Conservation (phyloP, 2,113 vertebrate species). For the Notothenia coriiceps region DNA sequence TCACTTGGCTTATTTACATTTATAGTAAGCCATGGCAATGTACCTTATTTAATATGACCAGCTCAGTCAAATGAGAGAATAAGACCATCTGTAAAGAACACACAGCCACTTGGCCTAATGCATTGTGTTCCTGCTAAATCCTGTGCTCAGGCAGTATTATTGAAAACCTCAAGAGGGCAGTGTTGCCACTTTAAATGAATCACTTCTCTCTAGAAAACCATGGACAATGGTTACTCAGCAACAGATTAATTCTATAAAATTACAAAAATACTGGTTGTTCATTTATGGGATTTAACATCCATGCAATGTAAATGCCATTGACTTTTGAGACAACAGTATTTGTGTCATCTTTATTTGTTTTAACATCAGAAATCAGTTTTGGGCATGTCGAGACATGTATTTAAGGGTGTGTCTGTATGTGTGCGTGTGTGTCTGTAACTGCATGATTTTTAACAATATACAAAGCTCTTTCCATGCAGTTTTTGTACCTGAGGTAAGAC, state of each 20-base stretch:
- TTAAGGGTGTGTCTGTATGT: too few relatives aligned
- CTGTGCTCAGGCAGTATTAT: neutral
- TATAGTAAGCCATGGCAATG: neutral
- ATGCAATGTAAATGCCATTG: neutral
- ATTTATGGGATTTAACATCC: neutral
- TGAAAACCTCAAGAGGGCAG: constrained; percentile 65
- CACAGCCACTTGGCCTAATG: neutral
- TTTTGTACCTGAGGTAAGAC: neutral
- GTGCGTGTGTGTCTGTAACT: too few relatives aligned
- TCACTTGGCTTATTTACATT: neutral
- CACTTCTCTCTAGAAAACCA: neutral
- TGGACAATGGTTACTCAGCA: constrained; percentile 17
- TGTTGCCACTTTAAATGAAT: constrained; percentile 44
- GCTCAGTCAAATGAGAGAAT: neutral
- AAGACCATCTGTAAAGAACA: neutral
- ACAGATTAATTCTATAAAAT: neutral
- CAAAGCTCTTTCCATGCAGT: neutral
- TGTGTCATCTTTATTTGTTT: neutral
- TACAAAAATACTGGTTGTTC: neutral
- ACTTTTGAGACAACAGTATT: neutral
- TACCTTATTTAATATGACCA: neutral
- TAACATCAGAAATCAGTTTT: neutral
- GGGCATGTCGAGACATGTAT: too few relatives aligned
- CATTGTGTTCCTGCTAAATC: neutral
- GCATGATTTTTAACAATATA: too few relatives aligned